Base-by-base conservation (phyloP, 2,113 vertebrate species). In the Salvator merianae region DNA sequence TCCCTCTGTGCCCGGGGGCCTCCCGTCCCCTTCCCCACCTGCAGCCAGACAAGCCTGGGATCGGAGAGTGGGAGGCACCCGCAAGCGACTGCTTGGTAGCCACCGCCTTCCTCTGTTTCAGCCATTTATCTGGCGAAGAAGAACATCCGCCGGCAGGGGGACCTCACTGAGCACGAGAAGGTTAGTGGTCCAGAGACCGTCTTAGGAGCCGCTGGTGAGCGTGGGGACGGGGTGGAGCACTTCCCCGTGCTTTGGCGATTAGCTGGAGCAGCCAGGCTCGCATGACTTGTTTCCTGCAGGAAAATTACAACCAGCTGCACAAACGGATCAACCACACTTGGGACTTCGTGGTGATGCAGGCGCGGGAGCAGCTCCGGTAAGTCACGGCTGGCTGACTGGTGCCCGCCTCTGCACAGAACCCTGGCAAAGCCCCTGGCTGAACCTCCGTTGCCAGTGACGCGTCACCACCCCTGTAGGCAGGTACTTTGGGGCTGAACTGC, bases 301-400 rank as follows among this genome's bases (percentile, higher is more conserved):
- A 98, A 75, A 96, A 95, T 86, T 99, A 98, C 91, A 97, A 96
- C 89, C 89, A 95, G 85, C 92, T 99, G 91, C 97, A 98, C 95
- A 97, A 98, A 94, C 95, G 95, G 85, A 98, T 99, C 90, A 98
- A 96, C 92, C 98, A 99, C 93, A 96, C 95, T 0, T 99, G 99
- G 98, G 98, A 99, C 93, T 98, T 99, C 73, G 98, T 99, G 82
- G 97, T 99, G 93, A 99, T 97, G 97, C 98, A 99, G 92, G 99
- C 99, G 0, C 95, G 97, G 86, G 98, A 99, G 88, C 99, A 99
- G 92, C 97, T 99, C 66, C 96, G 97, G 98, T 99, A 91, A 96
- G 94, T 34, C 26, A 0, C 28, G 7, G 13, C 7, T 1, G 4
- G 1, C 28, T 5, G 55, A 1, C 20, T 16, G 55, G 55, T n/a